Conservation (phyloP, 2,888 invertebrate genomes). For the Protonemura montana region DNA sequence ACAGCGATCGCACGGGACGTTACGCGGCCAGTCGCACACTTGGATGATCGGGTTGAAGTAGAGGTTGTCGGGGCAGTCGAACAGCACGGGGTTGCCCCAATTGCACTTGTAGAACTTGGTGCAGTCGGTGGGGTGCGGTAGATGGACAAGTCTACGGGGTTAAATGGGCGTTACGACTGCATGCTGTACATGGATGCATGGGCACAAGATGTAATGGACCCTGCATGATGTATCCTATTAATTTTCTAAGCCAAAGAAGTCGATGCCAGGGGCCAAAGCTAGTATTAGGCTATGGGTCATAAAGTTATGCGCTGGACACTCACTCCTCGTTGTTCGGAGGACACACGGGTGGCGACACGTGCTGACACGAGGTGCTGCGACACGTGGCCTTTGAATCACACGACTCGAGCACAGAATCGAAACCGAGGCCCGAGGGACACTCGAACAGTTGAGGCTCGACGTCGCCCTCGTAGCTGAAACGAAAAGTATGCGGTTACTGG, state of each 20-base stretch:
- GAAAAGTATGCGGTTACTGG: too few relatives aligned
- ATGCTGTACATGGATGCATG: too few relatives aligned
- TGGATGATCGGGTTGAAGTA: slow-evolving; percentile 33
- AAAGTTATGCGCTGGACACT: background rate
- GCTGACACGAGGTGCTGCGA: slow-evolving; percentile 28
- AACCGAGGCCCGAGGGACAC: slow-evolving; percentile 25
- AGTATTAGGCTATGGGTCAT: background rate
- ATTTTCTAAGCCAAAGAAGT: too few relatives aligned
- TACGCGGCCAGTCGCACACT: slow-evolving; percentile 41
- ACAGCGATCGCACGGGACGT: slow-evolving; percentile 36
- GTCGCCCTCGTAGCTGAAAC: slow-evolving; percentile 17
- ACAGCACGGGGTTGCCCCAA: slow-evolving; percentile 27
- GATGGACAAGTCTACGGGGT: background rate
- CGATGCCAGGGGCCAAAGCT: too few relatives aligned
- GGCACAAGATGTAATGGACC: too few relatives aligned
- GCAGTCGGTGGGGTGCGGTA: slow-evolving; percentile 40
- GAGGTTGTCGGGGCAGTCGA: slow-evolving; percentile 29
- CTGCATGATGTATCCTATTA: too few relatives aligned
- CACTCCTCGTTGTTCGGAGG: slow-evolving; percentile 21
- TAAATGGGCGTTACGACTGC: background rate
- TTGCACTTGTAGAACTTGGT: slow-evolving; percentile 39
- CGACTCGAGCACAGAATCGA: slow-evolving; percentile 39
- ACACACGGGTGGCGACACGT: slow-evolving; percentile 30
- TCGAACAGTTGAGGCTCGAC: slow-evolving; percentile 26
- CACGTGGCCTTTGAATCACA: slow-evolving; percentile 35